Evolutionary conservation across 2,797 vertebrate species (phyloP), one percentile per base, ranked within the genome.

Genomic region (Pseudomugil tenellus): DNA sequence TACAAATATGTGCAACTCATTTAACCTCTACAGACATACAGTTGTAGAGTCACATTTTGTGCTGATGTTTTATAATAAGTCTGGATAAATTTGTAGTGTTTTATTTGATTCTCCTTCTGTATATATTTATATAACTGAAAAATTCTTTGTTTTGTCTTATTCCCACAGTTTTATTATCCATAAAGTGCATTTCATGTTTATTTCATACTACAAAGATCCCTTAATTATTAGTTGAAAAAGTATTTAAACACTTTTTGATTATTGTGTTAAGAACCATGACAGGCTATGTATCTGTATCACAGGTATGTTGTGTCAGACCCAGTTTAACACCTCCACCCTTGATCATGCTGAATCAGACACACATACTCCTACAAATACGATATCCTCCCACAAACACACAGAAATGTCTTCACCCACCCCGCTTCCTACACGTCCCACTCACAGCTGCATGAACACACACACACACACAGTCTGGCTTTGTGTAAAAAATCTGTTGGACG

Each of bases 401-500:
- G 79, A 63, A 74, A 80, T 69, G 77, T 87, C 78, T 67, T 56
- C 80, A 77, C 28, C 65, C 79, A 65, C 76, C 70, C 78, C 75
- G 73, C 64, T 80, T 66, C 61, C 74, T 81, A 83, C 79, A 59
- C 51, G 13, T 68, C 66, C 67, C 70, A 79, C 83, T 70, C 72
- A 69, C 26, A 60, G 68, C 64, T 72, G 63, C 39, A 3, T 56
- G 49, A 17, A 9, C 65, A 48, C 54, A 10, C 60, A 34, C 61
- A 77, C 69, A 64, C 52, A n/a, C 66, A 74, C 61, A 43, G 57
- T 77, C 74, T 81, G 67, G 68, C 76, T 78, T 70, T 21, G 32
- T 77, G 69, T 55, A 58, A 57, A 65, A 81, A 89, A 83, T 69
- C 80, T 76, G 85, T 51, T 80, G 90, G 82, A 89, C 67, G 9